Percentiles rank a stretch among this genome's conserved stretches.
phyloP scores from a whole-genome alignment of 2,113 vertebrate species.

The Tenebrosternarchus preto region DNA sequence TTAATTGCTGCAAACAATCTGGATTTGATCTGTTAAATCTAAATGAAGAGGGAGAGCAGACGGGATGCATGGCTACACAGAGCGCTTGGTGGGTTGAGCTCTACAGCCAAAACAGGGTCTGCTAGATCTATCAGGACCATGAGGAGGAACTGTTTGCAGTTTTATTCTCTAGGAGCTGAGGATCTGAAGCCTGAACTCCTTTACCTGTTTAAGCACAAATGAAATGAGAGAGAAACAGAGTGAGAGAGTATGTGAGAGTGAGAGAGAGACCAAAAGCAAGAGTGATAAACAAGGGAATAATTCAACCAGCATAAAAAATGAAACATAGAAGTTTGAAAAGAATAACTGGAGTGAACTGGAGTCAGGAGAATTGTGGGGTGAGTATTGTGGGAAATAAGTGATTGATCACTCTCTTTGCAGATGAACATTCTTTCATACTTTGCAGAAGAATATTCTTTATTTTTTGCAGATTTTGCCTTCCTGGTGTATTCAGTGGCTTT shows the following conservation, averaged over 20 bases:
- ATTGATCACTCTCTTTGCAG: not conserved
- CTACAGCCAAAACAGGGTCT: constrained; percentile 28
- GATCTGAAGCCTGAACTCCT: not conserved
- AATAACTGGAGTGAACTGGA: not conserved
- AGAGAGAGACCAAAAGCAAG: not conserved
- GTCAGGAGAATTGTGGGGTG: not conserved
- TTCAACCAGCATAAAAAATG: not conserved
- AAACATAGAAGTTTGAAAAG: not conserved
- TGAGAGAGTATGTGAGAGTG: not conserved
- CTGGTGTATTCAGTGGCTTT: not conserved
- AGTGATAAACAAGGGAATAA: too few relatives aligned
- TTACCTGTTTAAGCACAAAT: not conserved
- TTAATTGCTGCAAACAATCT: constrained; percentile 44
- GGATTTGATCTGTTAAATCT: constrained; percentile 38
- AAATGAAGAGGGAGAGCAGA: not conserved
- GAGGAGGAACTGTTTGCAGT: not conserved
- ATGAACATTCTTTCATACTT: not conserved
- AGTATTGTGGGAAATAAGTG: not conserved
- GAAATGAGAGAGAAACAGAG: not conserved
- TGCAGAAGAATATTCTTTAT: not conserved
- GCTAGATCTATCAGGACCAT: constrained; percentile 34
- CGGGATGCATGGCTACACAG: not conserved
- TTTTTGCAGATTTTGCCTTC: not conserved
- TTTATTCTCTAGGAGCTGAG: not conserved
- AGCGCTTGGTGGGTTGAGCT: not conserved